Base-by-base conservation (phyloP, 2,888 invertebrate genomes). In the Sarcophaga rosellei region DNA sequence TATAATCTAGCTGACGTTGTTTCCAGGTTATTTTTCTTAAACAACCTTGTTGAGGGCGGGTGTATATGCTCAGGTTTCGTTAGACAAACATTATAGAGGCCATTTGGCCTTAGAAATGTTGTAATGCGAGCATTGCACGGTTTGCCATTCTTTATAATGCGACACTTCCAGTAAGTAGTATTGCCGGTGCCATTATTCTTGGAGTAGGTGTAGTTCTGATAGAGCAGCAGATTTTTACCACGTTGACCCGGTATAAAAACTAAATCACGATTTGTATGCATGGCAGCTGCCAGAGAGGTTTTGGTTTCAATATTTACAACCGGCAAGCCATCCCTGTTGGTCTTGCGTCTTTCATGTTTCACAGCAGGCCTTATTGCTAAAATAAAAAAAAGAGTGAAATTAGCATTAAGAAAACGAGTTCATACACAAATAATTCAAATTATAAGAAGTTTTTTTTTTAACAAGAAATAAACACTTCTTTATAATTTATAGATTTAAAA, bases 131-230 rank as follows among this genome's bases (percentile, higher is more conserved):
- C 93, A 35, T 90, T 90, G 83, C 93, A 92, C 0, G 92, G 89
- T 12, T 90, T 89, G 3, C 93, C 92, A 3, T 77, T 79, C 59
- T 91, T 91, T 0, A 93, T 90, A 76, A 89, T 90, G 3, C 93
- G 92, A 75, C 93, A 93, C 86, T 91, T 92, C 93, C 93, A 93
- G 81, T 93, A 93, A 2, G 90, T 92, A 1, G 92, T 92, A 2
- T 89, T 82, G 4, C 91, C 91, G 61, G 91, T 89, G 2, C 88
- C 86, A 82, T 92, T 92, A 79, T 93, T 93, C 88, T 91, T 93
- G 0, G 93, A 92, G 88, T 92, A 93, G 4, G 92, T 91, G 86
- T 90, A 93, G n/a, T 91, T 91, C 53, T 90, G 89, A 69, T 90
- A 92, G 57, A 91, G 89, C 23, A 93, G 76, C 44, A 93, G 88